Percentiles rank a stretch among this genome's conserved stretches.
Evolutionary conservation across 2,797 vertebrate genomes (phyloP).

Genomic region (Nannoperca obscura): DNA sequence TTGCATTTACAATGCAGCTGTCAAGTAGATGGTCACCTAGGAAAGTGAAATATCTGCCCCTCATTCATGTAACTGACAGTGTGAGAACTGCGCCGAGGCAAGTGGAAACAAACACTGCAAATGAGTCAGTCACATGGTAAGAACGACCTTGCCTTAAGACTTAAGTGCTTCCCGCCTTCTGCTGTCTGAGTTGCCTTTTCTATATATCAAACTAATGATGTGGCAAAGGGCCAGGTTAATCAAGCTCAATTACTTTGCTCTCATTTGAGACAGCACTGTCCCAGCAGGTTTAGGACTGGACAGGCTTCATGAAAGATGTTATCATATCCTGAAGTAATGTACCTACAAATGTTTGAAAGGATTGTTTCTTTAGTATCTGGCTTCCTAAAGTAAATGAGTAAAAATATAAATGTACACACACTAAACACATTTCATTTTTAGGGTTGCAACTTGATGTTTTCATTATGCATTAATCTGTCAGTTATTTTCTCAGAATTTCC

Average conservation of each 20-base stretch:
- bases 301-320: slow-evolving; percentile 70
- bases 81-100: slow-evolving; percentile 43
- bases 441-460: not conserved
- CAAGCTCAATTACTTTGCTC: slow-evolving; percentile 86
- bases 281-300: slow-evolving; percentile 70
- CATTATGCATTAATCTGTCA: not conserved
- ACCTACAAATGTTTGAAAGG: slow-evolving; percentile 2
- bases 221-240: slow-evolving; percentile 91
- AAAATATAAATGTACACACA: not conserved
- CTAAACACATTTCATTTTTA: not conserved
- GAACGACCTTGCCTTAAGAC: slow-evolving; percentile 81
- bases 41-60: slow-evolving; percentile 63
- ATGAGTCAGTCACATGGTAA: slow-evolving; percentile 67
- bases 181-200: slow-evolving; percentile 87
- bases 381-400: not conserved
- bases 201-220: slow-evolving; percentile 93
- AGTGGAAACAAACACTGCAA: slow-evolving; percentile 76
- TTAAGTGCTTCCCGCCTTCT: slow-evolving; percentile 84
- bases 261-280: slow-evolving; percentile 88
- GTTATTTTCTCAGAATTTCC: not conserved
- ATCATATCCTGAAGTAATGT: not conserved
- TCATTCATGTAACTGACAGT: slow-evolving; percentile 61
- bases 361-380: not conserved
- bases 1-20: slow-evolving; percentile 68
- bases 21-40: slow-evolving; percentile 63